phyloP scores from a whole-genome alignment of 2,113 vertebrate species.

The Ancistrus triradiatus region DNA sequence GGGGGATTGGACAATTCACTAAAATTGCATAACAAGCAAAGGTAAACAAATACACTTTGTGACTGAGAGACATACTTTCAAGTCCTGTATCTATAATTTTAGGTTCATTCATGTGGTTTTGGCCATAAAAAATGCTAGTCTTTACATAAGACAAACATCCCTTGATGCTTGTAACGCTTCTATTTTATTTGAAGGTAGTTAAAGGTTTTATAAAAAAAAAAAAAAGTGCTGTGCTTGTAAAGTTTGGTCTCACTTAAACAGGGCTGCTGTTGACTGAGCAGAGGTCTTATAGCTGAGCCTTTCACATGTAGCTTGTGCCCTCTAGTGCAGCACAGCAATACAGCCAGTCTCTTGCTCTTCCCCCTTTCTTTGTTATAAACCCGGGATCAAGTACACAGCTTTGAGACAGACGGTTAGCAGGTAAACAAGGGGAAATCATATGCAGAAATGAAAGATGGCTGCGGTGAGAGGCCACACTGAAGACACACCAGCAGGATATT shows the following conservation, averaged over 20 bases:
- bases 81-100: background rate
- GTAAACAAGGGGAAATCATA: conserved; percentile 34
- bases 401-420: conserved; percentile 12
- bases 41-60: too few relatives aligned
- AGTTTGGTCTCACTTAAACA: background rate
- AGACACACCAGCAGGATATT: conserved; percentile 25
- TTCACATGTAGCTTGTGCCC: conserved; percentile 47
- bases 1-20: too few relatives aligned
- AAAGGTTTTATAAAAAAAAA: conserved; percentile 1
- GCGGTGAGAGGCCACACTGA: conserved; percentile 31
- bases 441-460: conserved; percentile 3
- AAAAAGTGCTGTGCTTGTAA: conserved; percentile 6
- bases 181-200: conserved; percentile 15
- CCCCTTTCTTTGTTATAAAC: background rate
- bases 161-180: conserved; percentile 7
- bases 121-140: too few relatives aligned
- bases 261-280: background rate
- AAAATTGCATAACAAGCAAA: too few relatives aligned
- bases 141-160: background rate
- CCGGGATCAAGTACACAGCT: background rate
- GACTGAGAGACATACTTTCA: too few relatives aligned
- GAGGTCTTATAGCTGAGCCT: background rate
- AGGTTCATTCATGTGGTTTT: background rate
- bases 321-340: conserved; percentile 41
- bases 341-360: conserved; percentile 1